Evolutionary conservation across 2,797 vertebrate species (phyloP).

Genomic region (Myripristis jacobus): DNA sequence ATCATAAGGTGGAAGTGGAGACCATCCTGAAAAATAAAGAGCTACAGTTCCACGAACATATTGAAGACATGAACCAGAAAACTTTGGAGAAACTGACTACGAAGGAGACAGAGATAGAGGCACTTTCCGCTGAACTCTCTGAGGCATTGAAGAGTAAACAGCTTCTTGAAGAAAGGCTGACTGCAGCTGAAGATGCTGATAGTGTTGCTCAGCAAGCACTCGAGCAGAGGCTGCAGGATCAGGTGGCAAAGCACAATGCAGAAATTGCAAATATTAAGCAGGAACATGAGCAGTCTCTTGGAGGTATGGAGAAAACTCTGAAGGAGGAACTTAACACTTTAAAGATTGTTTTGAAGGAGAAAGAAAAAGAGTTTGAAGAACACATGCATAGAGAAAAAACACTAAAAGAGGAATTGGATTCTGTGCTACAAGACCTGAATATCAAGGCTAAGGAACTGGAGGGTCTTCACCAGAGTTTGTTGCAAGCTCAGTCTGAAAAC

Average conservation of each 20-base stretch:
- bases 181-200: conserved; percentile 69
- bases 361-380: conserved; percentile 84
- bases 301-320: conserved; percentile 84
- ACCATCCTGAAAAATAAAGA: conserved; percentile 89
- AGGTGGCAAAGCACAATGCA: conserved; percentile 79
- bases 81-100: conserved; percentile 90
- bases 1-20: conserved; percentile 83
- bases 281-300: conserved; percentile 83
- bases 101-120: conserved; percentile 92
- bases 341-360: conserved; percentile 86
- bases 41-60: conserved; percentile 85
- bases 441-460: conserved; percentile 81
- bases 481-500: conserved; percentile 81
- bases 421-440: conserved; percentile 74
- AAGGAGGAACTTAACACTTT: conserved; percentile 89
- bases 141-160: conserved; percentile 84
- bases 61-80: conserved; percentile 94
- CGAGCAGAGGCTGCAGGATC: conserved; percentile 83
- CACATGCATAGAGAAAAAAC: conserved; percentile 73
- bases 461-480: conserved; percentile 80
- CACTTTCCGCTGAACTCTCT: conserved; percentile 87
- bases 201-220: conserved; percentile 78
- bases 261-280: conserved; percentile 83
- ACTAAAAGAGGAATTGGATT: conserved; percentile 80
- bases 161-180: conserved; percentile 86